A percentile compares a stretch with the other conserved stretches of the same genome.
Conservation (phyloP, 2,888 invertebrate species). For the Steinernema carpocapsae region DNA sequence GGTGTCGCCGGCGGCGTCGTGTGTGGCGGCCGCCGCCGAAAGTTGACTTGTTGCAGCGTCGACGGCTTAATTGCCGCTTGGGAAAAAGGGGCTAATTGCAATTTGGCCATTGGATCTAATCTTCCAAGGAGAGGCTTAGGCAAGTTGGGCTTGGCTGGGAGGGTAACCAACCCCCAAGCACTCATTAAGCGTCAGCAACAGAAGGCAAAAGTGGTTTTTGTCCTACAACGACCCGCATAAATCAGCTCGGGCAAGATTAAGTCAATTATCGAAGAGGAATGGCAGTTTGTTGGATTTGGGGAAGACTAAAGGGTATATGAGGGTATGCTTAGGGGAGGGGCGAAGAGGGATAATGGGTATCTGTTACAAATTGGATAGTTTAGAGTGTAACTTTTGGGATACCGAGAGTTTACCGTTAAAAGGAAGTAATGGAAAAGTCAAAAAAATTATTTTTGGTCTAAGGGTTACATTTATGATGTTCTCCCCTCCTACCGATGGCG, state of each 20-base stretch:
- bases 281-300: neutral
- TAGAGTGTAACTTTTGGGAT: too few species aligned
- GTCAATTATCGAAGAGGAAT: constrained; percentile 15
- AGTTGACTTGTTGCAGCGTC: constrained; percentile 13
- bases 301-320: too few species aligned
- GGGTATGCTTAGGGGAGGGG: too few species aligned
- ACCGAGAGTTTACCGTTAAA: too few species aligned
- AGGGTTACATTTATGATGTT: too few species aligned
- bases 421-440: too few species aligned
- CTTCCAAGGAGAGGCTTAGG: neutral
- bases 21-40: too few species aligned
- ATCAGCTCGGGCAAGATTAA: constrained; percentile 16
- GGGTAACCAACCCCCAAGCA: neutral
- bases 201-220: neutral
- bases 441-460: too few species aligned
- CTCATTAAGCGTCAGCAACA: neutral
- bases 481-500: too few species aligned
- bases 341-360: too few species aligned
- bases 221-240: neutral
- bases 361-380: too few species aligned
- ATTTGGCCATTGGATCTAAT: constrained; percentile 20
- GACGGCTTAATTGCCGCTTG: constrained; percentile 8
- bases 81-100: constrained; percentile 27
- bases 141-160: neutral
- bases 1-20: neutral